Percentiles rank a stretch among this genome's conserved stretches.
phyloP scores from a whole-genome alignment of 2,888 invertebrate species.

The Allygus modestus region DNA sequence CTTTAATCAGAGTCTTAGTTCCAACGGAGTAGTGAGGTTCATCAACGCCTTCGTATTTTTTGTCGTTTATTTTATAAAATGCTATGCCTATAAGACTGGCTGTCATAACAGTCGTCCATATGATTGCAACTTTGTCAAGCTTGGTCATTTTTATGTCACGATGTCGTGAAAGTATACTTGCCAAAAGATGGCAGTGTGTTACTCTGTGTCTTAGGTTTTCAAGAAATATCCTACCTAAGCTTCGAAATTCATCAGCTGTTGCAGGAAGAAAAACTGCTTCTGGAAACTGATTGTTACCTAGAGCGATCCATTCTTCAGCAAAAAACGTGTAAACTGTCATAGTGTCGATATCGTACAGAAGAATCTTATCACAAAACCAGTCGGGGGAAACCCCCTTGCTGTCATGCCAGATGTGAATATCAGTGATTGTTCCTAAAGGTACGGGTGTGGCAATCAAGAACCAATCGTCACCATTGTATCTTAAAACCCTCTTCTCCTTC shows the following conservation, averaged over 20 bases:
- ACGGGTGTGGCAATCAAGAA: not conserved
- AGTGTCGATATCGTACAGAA: not conserved
- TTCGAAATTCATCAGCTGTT: not conserved
- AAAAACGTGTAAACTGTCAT: conserved; percentile 6
- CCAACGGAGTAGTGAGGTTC: not conserved
- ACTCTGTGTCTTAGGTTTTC: not conserved
- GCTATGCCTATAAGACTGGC: not conserved
- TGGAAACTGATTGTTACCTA: not conserved
- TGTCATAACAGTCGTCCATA: not conserved
- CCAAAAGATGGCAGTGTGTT: not conserved
- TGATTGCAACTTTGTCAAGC: not conserved
- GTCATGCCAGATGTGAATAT: conserved; percentile 18
- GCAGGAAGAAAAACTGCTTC: not conserved
- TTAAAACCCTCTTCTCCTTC: not conserved
- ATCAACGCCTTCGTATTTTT: not conserved
- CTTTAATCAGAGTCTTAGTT: not conserved
- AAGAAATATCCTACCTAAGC: not conserved
- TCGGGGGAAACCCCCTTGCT: not conserved
- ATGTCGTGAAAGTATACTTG: not conserved
- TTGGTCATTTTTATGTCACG: not conserved
- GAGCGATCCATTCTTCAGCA: not conserved
- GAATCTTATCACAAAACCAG: conserved; percentile 1
- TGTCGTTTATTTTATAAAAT: not conserved
- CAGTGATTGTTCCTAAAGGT: not conserved
- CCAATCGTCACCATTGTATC: not conserved